A percentile compares a stretch with the other conserved stretches of the same genome.
phyloP scores from a whole-genome alignment of 2,888 invertebrate genomes.

The Cremastobaeus sp. region DNA sequence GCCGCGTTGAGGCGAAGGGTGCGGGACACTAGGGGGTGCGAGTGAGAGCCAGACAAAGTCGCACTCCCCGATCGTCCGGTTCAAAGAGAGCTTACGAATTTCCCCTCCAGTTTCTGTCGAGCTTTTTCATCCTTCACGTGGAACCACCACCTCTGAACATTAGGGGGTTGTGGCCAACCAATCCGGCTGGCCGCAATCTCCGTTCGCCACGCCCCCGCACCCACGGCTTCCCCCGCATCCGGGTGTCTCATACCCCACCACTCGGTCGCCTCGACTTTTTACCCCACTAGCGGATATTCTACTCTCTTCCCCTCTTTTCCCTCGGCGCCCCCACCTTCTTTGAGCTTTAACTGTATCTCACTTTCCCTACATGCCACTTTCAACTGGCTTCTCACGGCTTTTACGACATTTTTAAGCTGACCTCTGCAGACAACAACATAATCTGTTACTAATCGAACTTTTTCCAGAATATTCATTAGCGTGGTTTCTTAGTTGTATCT shows the following conservation, averaged over 20 bases:
- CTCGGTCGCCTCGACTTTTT: slow-evolving; percentile 63
- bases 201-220: slow-evolving; percentile 75
- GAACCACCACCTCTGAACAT: slow-evolving; percentile 61
- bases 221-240: slow-evolving; percentile 69
- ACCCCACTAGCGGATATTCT: slow-evolving; percentile 64
- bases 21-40: slow-evolving; percentile 50
- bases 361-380: slow-evolving; percentile 63
- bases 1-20: slow-evolving; percentile 59
- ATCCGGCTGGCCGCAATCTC: slow-evolving; percentile 74
- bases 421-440: slow-evolving; percentile 75
- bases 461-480: slow-evolving; percentile 50
- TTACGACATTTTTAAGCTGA: slow-evolving; percentile 76
- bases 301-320: slow-evolving; percentile 11
- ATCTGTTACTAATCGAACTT: slow-evolving; percentile 76
- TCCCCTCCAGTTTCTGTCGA: slow-evolving; percentile 68
- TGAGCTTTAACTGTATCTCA: slow-evolving; percentile 59
- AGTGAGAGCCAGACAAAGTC: slow-evolving; percentile 55
- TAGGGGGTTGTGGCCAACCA: slow-evolving; percentile 74
- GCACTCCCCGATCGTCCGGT: slow-evolving; percentile 64
- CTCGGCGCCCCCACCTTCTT: slow-evolving; percentile 24
- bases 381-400: slow-evolving; percentile 73
- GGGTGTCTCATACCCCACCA: slow-evolving; percentile 56
- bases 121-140: slow-evolving; percentile 66
- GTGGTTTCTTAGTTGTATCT: not conserved
- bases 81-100: slow-evolving; percentile 75